Evolutionary conservation across 2,888 invertebrate species (phyloP).

Genomic region (Hydraecia micacea): DNA sequence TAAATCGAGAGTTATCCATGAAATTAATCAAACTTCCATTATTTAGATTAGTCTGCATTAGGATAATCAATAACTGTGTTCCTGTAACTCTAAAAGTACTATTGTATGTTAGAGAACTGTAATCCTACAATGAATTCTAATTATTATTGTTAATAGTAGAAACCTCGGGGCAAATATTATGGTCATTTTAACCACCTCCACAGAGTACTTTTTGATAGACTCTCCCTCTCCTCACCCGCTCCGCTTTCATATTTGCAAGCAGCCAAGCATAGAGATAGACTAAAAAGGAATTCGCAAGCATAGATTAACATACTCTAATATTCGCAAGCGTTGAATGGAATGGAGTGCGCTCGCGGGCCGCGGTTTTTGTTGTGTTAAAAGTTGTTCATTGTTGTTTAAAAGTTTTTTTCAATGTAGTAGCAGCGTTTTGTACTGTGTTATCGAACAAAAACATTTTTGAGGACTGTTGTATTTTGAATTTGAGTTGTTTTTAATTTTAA

Average conservation of each 20-base stretch:
- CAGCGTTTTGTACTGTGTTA: conserved; percentile 28
- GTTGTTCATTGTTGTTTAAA: conserved; percentile 19
- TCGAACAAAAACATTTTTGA: conserved; percentile 8
- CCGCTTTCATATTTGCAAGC: too few relatives aligned
- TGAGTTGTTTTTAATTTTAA: conserved; percentile 16
- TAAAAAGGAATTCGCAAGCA: too few relatives aligned
- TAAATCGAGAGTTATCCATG: neutral
- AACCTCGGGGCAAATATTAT: neutral
- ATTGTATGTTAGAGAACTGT: neutral
- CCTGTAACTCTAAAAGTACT: neutral
- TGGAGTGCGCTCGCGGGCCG: neutral
- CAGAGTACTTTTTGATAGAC: too few relatives aligned
- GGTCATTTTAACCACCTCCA: neutral
- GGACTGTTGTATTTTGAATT: conserved; percentile 2
- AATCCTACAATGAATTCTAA: neutral
- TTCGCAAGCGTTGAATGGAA: too few relatives aligned
- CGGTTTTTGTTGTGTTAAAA: neutral
- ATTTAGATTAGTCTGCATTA: neutral
- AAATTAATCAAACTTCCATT: neutral
- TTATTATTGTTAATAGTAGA: neutral
- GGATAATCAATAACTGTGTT: neutral
- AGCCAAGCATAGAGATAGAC: too few relatives aligned
- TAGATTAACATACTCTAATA: too few relatives aligned
- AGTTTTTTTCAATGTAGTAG: conserved; percentile 14
- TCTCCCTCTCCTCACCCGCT: too few relatives aligned